Evolutionary conservation across 2,113 vertebrate genomes (phyloP).

Genomic region (Silurus glanis): DNA sequence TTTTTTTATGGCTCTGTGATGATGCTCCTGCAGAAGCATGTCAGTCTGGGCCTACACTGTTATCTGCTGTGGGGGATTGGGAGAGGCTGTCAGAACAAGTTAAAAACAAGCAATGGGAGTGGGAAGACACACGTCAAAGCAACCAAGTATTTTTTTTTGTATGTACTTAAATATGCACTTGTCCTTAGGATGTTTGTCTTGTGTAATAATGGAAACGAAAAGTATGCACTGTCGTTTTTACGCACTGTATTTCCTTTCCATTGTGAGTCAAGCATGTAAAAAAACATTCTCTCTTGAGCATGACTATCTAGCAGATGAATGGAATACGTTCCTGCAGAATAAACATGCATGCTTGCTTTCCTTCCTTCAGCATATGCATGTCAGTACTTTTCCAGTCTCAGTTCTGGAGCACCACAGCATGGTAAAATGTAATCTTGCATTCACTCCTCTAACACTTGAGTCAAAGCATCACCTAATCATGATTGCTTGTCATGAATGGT

Average conservation of each 20-base stretch:
- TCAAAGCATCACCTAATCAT: neutral
- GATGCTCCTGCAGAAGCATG: conserved; percentile 38
- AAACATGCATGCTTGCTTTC: conserved; percentile 6
- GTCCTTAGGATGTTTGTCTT: neutral
- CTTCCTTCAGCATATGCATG: conserved; percentile 9
- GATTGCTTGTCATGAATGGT: neutral
- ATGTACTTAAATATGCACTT: neutral
- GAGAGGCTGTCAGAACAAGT: conserved; percentile 43
- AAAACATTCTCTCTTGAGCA: conserved; percentile 2
- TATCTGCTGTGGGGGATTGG: conserved; percentile 44
- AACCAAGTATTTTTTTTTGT: neutral
- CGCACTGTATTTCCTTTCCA: neutral
- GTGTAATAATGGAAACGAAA: neutral
- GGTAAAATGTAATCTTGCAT: neutral
- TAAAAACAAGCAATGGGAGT: conserved; percentile 13
- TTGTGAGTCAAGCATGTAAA: conserved; percentile 9
- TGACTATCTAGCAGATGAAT: conserved; percentile 8
- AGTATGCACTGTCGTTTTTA: neutral
- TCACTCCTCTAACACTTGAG: neutral
- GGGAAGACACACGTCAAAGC: conserved; percentile 21
- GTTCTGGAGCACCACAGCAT: neutral
- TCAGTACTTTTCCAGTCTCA: conserved; percentile 11
- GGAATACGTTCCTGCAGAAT: neutral
- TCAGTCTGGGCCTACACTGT: conserved; percentile 27
- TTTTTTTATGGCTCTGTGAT: conserved; percentile 42